Conservation (phyloP, 2,888 invertebrate genomes). For the Hoplodrina ambigua region DNA sequence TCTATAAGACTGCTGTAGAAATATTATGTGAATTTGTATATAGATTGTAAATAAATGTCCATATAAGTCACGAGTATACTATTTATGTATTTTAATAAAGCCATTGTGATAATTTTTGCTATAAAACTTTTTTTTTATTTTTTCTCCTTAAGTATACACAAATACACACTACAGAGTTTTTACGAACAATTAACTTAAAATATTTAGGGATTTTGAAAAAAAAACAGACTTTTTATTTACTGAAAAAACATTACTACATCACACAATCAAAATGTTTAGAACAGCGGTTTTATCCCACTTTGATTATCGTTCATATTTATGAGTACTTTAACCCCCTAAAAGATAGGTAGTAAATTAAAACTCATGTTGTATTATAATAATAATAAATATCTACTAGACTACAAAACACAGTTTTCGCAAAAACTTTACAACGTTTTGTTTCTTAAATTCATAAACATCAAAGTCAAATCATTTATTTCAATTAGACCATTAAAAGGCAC, state of each 20-base stretch:
- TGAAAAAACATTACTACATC: background rate
- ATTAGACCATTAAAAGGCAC: no score
- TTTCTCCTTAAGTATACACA: conserved; percentile 20
- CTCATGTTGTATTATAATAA: background rate
- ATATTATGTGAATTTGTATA: conserved; percentile 89
- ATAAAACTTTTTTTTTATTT: conserved; percentile 77
- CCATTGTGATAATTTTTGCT: conserved; percentile 90
- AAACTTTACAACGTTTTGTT: no score
- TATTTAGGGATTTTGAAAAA: background rate
- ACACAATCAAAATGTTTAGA: no score
- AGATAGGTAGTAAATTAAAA: no score
- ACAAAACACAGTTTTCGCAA: no score
- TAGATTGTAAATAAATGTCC: conserved; percentile 88
- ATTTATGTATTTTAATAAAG: conserved; percentile 91
- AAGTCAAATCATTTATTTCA: no score
- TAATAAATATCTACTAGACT: background rate
- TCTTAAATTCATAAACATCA: no score
- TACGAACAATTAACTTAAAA: background rate
- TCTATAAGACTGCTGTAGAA: conserved; percentile 90
- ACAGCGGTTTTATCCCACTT: no score
- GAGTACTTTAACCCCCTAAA: no score
- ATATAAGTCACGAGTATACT: conserved; percentile 90
- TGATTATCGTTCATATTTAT: no score
- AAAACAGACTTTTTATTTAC: background rate
- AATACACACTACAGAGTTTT: background rate